Conservation (phyloP, 2,888 invertebrate genomes). For the Hirtodrosophila histrioides region DNA sequence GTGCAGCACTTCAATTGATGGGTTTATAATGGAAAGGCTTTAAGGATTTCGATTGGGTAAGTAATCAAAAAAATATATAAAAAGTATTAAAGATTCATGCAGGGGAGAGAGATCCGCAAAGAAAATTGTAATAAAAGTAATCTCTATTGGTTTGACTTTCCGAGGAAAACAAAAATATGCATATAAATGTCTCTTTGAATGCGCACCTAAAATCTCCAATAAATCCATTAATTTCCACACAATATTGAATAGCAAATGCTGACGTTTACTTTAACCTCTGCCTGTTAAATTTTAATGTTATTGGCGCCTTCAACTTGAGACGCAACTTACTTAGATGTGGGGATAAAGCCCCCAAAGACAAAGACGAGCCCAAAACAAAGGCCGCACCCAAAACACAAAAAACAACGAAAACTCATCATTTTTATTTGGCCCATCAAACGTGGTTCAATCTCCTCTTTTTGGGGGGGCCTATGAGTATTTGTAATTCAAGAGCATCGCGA, state of each 20-base stretch:
- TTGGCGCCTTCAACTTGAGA: conserved; percentile 73
- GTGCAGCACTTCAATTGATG: conserved; percentile 53
- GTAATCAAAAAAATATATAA: background rate
- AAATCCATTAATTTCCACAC: conserved; percentile 9
- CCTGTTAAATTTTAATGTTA: conserved; percentile 54
- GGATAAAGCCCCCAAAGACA: background rate
- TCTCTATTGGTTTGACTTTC: conserved; percentile 4
- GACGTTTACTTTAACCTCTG: conserved; percentile 48
- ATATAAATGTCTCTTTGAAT: background rate
- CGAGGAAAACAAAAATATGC: background rate
- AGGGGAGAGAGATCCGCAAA: background rate
- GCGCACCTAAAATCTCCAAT: background rate
- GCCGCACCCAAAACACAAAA: conserved; percentile 42
- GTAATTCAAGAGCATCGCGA: conserved; percentile 82
- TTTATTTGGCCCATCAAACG: conserved; percentile 35
- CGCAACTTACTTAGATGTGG: conserved; percentile 18
- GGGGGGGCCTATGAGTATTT: conserved; percentile 29
- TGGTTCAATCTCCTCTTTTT: conserved; percentile 5
- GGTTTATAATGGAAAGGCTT: conserved; percentile 45
- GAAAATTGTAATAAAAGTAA: background rate
- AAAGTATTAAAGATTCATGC: background rate
- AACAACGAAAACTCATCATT: conserved; percentile 36
- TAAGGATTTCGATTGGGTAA: conserved; percentile 13
- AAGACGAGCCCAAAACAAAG: conserved; percentile 15
- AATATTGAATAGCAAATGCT: conserved; percentile 8